Base-by-base conservation (phyloP, 1,140 invertebrate genomes). In the Coptotermes formosanus region DNA sequence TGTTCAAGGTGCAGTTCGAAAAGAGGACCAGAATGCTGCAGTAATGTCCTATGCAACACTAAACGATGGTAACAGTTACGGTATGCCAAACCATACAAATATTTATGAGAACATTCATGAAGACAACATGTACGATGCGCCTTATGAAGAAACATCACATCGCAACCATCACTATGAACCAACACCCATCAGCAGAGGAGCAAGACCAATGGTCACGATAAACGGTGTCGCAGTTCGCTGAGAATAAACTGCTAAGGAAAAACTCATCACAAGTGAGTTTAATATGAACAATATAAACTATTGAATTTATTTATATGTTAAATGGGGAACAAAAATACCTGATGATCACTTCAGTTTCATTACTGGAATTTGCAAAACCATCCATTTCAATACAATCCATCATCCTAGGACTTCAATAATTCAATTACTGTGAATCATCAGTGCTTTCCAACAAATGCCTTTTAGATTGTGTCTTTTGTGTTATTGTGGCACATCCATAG, bases 21-120 rank as follows among this genome's bases (percentile, higher is more conserved):
- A 97, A 90, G 96, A 97, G 90, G 95, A 97, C 88, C 94, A 96
- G 89, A 96, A 95, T 89, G 96, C 96, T 0, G 95, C 96, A 0
- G 96, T 97, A 0, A 96, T 97, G 95, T 96, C 96, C 55, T 97
- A 97, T 89, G 95, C 96, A 21, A 96, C 94, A 23, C 90, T 96
- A 2, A 95, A 95, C 88, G 95, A 95, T 89, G 92, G 93, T n/a
- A 93, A 93, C 87, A 92, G 93, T 25, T 90, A 90, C 82, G 85
- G 81, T 14, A 88, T 89, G 84, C 89, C 89, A 25, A 87, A 90
- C 84, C 89, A 93, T 25, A 94, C 94, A 88, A 91, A 92, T 82
- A 94, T 95, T 87, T 96, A 96, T 89, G 95, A 96, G 89, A 95
- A 95, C 89, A 94, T 95, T 84, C 93, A 93, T 87, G 93, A 95